Evolutionary conservation across 2,113 vertebrate species (phyloP).

Genomic region (Oreochromis niloticus): DNA sequence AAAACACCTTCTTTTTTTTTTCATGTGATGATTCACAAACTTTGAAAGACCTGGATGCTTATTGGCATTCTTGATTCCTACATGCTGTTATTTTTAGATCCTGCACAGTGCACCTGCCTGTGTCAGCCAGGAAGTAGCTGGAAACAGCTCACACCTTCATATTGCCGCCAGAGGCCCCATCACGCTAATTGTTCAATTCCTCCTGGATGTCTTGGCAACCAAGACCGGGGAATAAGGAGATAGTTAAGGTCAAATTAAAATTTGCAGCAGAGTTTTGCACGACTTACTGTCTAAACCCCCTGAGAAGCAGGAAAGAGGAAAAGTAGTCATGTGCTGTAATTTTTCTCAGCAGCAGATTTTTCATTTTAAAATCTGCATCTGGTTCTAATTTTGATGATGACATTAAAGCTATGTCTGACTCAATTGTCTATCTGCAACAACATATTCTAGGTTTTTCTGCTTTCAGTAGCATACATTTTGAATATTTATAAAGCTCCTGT

Average conservation of each 20-base stretch:
- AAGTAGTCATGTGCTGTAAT: background rate
- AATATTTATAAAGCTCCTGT: conserved; percentile 32
- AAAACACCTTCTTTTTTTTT: background rate
- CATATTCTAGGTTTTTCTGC: background rate
- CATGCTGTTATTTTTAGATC: conserved; percentile 55
- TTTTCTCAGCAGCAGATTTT: background rate
- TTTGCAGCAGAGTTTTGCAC: background rate
- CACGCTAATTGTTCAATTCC: conserved; percentile 56
- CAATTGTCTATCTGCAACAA: background rate
- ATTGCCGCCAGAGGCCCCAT: conserved; percentile 14
- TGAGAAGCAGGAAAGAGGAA: background rate
- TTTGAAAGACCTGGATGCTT: background rate
- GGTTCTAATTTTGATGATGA: background rate
- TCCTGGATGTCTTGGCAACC: conserved; percentile 33
- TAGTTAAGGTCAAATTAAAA: conserved; percentile 43
- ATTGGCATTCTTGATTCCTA: conserved; percentile 17
- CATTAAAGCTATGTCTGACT: background rate
- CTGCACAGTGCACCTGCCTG: conserved; percentile 49
- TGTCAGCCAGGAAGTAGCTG: conserved; percentile 54
- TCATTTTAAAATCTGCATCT: background rate
- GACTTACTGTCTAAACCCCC: background rate
- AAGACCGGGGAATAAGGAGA: conserved; percentile 9
- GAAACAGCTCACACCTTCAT: conserved; percentile 36
- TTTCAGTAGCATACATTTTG: background rate
- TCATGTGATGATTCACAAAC: background rate